A percentile compares a stretch with the other conserved stretches of the same genome.
Evolutionary conservation across 2,888 invertebrate genomes (phyloP).

Genomic region (Tromatobia lineatoria): DNA sequence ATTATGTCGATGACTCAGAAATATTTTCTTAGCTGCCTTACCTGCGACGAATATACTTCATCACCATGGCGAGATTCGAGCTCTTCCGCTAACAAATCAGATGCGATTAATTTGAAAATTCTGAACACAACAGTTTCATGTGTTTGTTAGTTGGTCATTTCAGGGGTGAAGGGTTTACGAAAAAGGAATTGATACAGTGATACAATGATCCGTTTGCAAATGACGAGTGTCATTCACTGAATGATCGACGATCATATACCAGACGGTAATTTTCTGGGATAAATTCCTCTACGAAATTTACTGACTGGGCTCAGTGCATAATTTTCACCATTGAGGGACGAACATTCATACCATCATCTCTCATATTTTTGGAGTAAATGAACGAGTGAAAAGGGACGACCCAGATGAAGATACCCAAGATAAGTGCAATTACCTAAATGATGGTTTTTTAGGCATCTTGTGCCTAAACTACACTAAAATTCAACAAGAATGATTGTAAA

Average conservation of each 20-base stretch:
- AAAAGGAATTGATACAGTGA: constrained; percentile 11
- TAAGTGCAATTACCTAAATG: neutral
- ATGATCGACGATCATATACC: constrained; percentile 9
- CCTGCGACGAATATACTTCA: constrained; percentile 56
- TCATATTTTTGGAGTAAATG: neutral
- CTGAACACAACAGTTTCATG: constrained; percentile 64
- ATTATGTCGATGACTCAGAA: constrained; percentile 25
- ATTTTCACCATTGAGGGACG: neutral
- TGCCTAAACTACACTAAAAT: neutral
- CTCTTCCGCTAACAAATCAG: constrained; percentile 63
- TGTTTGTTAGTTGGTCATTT: constrained; percentile 45
- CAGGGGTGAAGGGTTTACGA: constrained; percentile 10
- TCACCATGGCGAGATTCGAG: constrained; percentile 54
- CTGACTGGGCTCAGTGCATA: neutral
- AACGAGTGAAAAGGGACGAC: neutral
- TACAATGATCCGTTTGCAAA: neutral
- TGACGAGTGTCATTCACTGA: neutral
- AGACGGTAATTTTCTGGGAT: neutral
- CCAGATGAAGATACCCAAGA: neutral
- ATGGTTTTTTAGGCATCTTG: too few relatives aligned
- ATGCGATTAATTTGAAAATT: constrained; percentile 77
- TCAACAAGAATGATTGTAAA: neutral
- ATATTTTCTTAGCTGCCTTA: constrained; percentile 55
- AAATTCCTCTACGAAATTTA: neutral
- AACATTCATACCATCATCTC: neutral